Evolutionary conservation across 2,888 invertebrate genomes (phyloP).

Genomic region (Doris montereyensis): DNA sequence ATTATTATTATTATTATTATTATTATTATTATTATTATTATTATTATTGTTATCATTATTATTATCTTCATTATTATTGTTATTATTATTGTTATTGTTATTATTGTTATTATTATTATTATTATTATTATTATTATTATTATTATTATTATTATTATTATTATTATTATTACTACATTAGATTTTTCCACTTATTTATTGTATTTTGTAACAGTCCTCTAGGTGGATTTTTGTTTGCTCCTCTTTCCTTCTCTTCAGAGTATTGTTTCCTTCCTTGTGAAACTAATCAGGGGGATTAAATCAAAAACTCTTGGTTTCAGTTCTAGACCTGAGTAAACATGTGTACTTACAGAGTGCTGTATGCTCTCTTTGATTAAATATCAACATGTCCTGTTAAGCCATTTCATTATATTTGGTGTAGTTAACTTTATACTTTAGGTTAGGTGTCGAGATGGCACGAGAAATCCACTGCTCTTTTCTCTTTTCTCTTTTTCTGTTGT

Average conservation of each 20-base stretch:
- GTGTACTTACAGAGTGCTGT: no score
- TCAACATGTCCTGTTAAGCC: no score
- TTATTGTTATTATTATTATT: neutral
- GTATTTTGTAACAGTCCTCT: neutral
- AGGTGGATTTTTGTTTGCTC: neutral
- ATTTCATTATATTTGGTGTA: no score
- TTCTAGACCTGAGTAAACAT: no score
- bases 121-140: constrained; percentile 1
- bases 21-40: constrained; percentile 1
- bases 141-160: constrained; percentile 3
- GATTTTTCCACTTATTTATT: constrained; percentile 1
- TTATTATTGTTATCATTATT: neutral
- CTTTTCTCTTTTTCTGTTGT: no score
- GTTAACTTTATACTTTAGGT: no score
- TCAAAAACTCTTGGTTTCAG: no score
- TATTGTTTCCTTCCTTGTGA: neutral
- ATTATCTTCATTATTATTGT: neutral
- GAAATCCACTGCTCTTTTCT: no score
- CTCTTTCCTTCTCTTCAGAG: neutral
- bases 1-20: neutral
- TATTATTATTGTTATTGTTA: constrained; percentile 1
- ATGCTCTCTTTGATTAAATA: no score
- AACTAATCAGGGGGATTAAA: no score
- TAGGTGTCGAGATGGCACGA: no score
- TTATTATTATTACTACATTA: constrained; percentile 2